Evolutionary conservation across 2,797 vertebrate genomes (phyloP).

Genomic region (Benthosema pterotum): DNA sequence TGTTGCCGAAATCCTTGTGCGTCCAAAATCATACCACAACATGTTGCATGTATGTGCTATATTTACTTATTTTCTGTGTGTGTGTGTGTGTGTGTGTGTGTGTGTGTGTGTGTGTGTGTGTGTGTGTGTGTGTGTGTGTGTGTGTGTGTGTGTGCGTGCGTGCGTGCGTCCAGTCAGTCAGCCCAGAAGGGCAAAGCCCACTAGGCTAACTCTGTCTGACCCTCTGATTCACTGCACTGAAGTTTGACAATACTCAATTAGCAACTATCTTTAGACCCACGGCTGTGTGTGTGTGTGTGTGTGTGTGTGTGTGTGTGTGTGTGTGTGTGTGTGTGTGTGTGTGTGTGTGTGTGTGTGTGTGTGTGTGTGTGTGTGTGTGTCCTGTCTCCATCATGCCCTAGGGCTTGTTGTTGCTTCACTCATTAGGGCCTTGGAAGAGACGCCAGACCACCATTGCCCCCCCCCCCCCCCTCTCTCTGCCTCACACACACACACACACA

Average conservation of each 20-base stretch:
- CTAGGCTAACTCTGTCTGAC: conserved; percentile 65
- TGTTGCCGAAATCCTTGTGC: no score
- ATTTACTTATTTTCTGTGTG: no score
- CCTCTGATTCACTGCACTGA: conserved; percentile 56
- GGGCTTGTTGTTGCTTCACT: conserved; percentile 77
- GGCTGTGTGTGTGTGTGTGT: conserved; percentile 39
- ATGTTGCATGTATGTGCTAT: no score
- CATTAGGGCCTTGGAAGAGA: conserved; percentile 71
- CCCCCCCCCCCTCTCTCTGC: background rate
- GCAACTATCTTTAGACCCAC: conserved; percentile 65
- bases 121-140: background rate
- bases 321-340: conserved; percentile 45
- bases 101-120: background rate
- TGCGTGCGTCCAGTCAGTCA: background rate
- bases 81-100: background rate
- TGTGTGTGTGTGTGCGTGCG: no score
- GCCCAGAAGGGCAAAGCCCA: conserved; percentile 1
- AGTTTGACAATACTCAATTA: conserved; percentile 55
- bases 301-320: conserved; percentile 21
- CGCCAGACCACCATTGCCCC: conserved; percentile 65
- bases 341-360: conserved; percentile 28
- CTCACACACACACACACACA: conserved; percentile 3
- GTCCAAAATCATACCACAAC: no score
- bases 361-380: conserved; percentile 37
- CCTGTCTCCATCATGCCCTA: conserved; percentile 65